These are phyloP conservation scores for Scytalopus superciliaris DNA, from an alignment of 2,113 vertebrate genomes.

Conservation along the genomic window DNA sequence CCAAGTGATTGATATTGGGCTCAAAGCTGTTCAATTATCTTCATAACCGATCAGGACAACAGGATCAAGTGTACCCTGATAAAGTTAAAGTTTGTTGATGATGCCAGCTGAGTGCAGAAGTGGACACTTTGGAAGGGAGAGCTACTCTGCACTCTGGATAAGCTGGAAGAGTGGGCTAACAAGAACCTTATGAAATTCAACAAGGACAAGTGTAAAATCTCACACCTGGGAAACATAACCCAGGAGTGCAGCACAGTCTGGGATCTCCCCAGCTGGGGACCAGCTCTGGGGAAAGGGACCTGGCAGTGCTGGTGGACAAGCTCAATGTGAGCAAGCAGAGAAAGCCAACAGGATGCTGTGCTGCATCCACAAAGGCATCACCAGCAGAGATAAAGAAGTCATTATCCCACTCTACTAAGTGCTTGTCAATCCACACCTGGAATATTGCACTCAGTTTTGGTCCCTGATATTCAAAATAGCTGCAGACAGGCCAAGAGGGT, in stretches of 20 bases:
- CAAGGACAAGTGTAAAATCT: neutral
- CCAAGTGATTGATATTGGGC: neutral
- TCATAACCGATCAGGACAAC: neutral
- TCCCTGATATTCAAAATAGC: neutral
- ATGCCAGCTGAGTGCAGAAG: neutral
- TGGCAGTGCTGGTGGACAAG: neutral
- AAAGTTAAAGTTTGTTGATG: neutral
- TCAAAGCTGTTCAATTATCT: neutral
- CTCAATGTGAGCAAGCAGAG: accelerated
- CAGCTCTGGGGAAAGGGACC: neutral
- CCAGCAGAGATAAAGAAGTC: neutral
- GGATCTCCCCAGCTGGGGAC: neutral
- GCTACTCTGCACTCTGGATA: neutral
- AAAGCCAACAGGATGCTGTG: neutral
- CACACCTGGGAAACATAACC: neutral
- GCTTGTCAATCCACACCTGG: neutral
- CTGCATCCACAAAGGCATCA: neutral
- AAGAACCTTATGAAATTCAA: neutral
- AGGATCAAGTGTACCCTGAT: neutral
- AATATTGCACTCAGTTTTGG: neutral
- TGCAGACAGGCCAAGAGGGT: neutral
- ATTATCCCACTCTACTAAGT: neutral
- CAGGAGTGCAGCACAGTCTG: neutral
- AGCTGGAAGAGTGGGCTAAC: neutral
- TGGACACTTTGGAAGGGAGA: neutral